A percentile compares a stretch with the other conserved stretches of the same genome.
phyloP scores from a whole-genome alignment of 2,797 vertebrate species.

The Mastacembelus armatus region DNA sequence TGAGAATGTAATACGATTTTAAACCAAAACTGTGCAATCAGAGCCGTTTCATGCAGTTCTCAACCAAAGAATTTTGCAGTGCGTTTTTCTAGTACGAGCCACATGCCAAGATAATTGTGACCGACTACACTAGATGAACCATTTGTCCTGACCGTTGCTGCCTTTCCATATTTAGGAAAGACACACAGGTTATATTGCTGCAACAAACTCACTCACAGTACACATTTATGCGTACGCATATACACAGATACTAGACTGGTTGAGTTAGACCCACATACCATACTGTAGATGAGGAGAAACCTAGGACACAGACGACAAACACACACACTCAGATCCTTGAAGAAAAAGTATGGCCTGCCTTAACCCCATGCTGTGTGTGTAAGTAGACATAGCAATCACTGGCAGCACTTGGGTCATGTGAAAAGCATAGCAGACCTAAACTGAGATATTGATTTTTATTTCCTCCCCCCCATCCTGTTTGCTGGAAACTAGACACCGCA shows the following conservation, averaged over 20 bases:
- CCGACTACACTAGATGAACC: conserved; percentile 22
- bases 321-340: neutral
- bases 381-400: neutral
- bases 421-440: conserved; percentile 26
- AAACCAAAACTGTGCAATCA: neutral
- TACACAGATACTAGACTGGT: conserved; percentile 7
- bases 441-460: conserved; percentile 42
- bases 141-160: conserved; percentile 31
- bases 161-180: conserved; percentile 45
- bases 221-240: conserved; percentile 3
- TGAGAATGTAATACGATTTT: no score
- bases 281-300: conserved; percentile 30
- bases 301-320: conserved; percentile 10
- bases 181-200: conserved; percentile 55
- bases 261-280: conserved; percentile 51
- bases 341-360: neutral
- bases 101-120: conserved; percentile 2
- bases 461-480: conserved; percentile 25
- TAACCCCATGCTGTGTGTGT: conserved; percentile 1
- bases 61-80: neutral
- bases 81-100: conserved; percentile 4
- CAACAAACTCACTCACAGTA: conserved; percentile 42
- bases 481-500: conserved; percentile 69
- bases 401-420: neutral
- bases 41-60: neutral